A percentile compares a stretch with the other conserved stretches of the same genome.
Evolutionary conservation across 2,888 invertebrate species (phyloP).

Genomic region (Actias luna): DNA sequence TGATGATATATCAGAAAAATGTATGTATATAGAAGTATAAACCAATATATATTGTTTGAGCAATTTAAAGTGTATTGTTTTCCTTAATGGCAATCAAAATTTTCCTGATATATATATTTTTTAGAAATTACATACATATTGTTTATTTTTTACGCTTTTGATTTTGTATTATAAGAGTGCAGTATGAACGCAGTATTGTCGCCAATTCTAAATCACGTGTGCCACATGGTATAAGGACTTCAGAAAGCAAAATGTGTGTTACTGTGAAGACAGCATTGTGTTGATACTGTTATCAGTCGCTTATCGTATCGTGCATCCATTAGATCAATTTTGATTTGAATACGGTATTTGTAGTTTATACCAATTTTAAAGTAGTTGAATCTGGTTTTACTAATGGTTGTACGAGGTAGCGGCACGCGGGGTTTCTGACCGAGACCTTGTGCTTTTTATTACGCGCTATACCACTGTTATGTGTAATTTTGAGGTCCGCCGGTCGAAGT

Average conservation of each 20-base stretch:
- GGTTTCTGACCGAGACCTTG: constrained; percentile 50
- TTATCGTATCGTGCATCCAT: constrained; percentile 45
- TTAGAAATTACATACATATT: background rate
- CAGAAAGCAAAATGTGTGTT: constrained; percentile 9
- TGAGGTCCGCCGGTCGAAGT: constrained; percentile 76
- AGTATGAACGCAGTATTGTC: constrained; percentile 7
- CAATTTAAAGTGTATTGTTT: background rate
- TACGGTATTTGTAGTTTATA: constrained; percentile 20
- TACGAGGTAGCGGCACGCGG: constrained; percentile 52
- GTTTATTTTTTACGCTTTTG: background rate
- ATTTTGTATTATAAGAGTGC: background rate
- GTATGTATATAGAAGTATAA: background rate
- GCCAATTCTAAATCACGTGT: background rate
- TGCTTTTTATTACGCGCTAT: constrained; percentile 65
- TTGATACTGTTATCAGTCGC: constrained; percentile 34
- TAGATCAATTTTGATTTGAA: constrained; percentile 29
- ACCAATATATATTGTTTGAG: background rate
- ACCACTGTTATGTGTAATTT: constrained; percentile 80
- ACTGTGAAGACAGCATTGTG: constrained; percentile 32
- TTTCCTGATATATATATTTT: constrained; percentile 5
- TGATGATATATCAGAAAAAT: constrained; percentile 20
- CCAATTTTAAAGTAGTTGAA: constrained; percentile 13
- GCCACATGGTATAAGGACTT: background rate
- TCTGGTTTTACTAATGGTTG: constrained; percentile 43
- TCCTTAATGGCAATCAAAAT: background rate